Evolutionary conservation across 1,140 invertebrate species (phyloP).

Genomic region (Camponotus pennsylvanicus): DNA sequence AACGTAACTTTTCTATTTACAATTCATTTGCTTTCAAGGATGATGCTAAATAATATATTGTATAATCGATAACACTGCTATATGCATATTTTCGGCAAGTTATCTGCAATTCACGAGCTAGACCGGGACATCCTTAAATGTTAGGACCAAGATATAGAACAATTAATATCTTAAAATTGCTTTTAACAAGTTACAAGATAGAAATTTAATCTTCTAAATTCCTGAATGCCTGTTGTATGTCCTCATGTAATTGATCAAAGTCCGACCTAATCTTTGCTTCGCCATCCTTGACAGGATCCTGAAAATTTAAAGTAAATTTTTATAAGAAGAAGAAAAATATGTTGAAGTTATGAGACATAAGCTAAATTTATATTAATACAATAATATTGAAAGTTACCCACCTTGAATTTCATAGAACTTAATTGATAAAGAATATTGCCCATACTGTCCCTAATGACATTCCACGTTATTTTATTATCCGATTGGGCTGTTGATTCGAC

Average conservation of each 20-base stretch:
- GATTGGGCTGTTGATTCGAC: conserved; percentile 99
- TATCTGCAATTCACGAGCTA: conserved; percentile 42
- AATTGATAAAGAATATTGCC: conserved; percentile 98
- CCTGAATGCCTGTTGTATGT: conserved; percentile 98
- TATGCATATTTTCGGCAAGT: conserved; percentile 18
- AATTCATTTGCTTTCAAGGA: conserved; percentile 25
- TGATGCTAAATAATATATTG: conserved; percentile 17
- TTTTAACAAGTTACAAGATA: conserved; percentile 48
- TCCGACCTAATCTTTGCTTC: conserved; percentile 99
- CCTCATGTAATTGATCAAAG: conserved; percentile 97
- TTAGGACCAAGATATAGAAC: conserved; percentile 66
- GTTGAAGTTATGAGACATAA: neutral
- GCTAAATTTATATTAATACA: neutral
- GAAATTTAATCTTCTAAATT: conserved; percentile 98
- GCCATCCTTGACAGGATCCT: conserved; percentile 99
- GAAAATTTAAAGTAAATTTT: conserved; percentile 72
- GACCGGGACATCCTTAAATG: conserved; percentile 82
- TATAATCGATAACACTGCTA: conserved; percentile 35
- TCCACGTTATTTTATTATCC: conserved; percentile 99
- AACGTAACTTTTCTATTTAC: conserved; percentile 37
- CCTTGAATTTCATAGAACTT: conserved; percentile 99
- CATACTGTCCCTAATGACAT: conserved; percentile 98
- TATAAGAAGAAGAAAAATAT: neutral
- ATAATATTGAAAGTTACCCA: conserved; percentile 79
- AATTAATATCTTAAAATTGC: conserved; percentile 66